Evolutionary conservation across 2,113 vertebrate genomes (phyloP).

Genomic region (Crotophaga sulcirostris): DNA sequence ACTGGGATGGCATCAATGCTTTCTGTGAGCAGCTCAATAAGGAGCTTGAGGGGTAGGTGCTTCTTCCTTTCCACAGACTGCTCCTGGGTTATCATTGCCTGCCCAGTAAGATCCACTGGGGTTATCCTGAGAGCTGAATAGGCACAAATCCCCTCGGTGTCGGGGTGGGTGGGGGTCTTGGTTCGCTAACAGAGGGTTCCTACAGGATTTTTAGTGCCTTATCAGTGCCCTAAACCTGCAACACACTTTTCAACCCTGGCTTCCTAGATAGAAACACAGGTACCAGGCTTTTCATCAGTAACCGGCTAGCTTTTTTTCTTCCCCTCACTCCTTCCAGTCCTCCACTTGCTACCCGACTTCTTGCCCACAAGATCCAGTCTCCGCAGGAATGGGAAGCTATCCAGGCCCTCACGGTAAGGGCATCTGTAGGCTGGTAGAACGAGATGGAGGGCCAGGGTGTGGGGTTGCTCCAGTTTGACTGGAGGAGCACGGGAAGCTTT

Average conservation of each 20-base stretch:
- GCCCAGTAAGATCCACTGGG: background rate
- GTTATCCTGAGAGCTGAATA: background rate
- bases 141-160: background rate
- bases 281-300: background rate
- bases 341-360: conserved; percentile 91
- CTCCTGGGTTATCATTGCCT: background rate
- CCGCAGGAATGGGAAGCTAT: conserved; percentile 98
- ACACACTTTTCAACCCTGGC: background rate
- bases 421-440: background rate
- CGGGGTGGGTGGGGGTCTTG: background rate
- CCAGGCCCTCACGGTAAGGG: conserved; percentile 91
- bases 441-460: background rate
- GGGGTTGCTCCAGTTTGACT: background rate
- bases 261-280: background rate
- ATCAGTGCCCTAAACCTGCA: background rate
- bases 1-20: conserved; percentile 88
- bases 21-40: conserved; percentile 93
- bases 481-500: background rate
- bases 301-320: background rate
- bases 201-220: background rate
- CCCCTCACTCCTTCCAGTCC: conserved; percentile 73
- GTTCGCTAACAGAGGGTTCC: background rate
- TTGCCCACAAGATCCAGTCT: conserved; percentile 98
- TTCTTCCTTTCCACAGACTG: background rate
- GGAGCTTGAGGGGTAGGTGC: conserved; percentile 91